Conservation (phyloP, 2,113 vertebrate genomes). For the Illadopsis cleaveri region DNA sequence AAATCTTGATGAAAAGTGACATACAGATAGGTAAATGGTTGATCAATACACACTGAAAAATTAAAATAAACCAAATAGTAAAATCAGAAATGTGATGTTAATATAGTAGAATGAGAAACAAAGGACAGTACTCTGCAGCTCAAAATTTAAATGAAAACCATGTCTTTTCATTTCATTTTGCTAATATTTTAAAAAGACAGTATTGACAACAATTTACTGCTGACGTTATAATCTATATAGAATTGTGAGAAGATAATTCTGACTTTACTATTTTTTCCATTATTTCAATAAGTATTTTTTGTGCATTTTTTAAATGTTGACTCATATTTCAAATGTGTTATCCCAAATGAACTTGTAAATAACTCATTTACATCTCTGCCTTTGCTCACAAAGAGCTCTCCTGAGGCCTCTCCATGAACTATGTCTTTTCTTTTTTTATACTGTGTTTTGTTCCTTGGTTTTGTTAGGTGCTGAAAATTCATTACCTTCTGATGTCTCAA, state of each 20-base stretch:
- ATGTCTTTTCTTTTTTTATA: neutral
- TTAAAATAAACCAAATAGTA: neutral
- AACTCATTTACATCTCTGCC: neutral
- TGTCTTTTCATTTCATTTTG: neutral
- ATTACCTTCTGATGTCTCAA: conserved; percentile 12
- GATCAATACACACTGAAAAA: neutral
- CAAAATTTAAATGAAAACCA: neutral
- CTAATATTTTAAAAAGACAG: fast-evolving
- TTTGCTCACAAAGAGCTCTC: neutral
- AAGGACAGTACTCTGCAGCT: neutral
- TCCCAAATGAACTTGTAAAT: neutral
- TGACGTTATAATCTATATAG: neutral
- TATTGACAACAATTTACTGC: neutral
- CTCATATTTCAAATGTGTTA: neutral
- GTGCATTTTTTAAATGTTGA: neutral
- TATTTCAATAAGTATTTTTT: neutral
- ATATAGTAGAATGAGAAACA: neutral
- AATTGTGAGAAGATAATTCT: neutral
- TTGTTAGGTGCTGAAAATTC: neutral
- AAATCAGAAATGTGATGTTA: neutral
- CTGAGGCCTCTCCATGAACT: neutral
- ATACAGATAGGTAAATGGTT: neutral
- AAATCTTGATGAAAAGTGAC: neutral
- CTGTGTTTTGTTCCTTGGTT: neutral
- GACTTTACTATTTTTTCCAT: neutral